Conservation (phyloP, 2,888 invertebrate genomes). For the Cistogaster globosa region DNA sequence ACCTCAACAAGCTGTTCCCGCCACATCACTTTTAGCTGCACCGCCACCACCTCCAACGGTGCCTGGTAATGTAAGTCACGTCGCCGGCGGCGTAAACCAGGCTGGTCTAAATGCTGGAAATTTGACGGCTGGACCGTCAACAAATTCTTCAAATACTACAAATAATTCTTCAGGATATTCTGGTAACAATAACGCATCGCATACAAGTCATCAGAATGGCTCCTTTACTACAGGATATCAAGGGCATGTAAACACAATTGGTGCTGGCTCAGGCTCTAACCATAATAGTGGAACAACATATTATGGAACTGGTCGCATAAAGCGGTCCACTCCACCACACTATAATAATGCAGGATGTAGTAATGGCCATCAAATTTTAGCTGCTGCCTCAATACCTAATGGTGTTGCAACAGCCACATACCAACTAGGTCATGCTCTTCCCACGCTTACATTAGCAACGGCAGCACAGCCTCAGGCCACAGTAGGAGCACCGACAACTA, state of each 20-base stretch:
- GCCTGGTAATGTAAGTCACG: slow-evolving; percentile 73
- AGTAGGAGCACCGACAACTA: slow-evolving; percentile 73
- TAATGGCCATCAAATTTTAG: slow-evolving; percentile 70
- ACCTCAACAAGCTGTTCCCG: slow-evolving; percentile 81
- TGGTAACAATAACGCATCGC: slow-evolving; percentile 52
- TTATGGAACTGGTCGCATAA: slow-evolving; percentile 76
- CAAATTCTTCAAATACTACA: slow-evolving; percentile 73
- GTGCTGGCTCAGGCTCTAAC: slow-evolving; percentile 65
- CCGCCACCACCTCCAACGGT: slow-evolving; percentile 72
- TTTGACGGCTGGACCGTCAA: slow-evolving; percentile 78
- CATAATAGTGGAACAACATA: slow-evolving; percentile 74
- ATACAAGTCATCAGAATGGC: slow-evolving; percentile 54
- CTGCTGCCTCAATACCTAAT: slow-evolving; percentile 70
- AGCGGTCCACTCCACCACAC: slow-evolving; percentile 79
- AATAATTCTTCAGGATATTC: slow-evolving; percentile 53
- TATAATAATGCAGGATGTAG: slow-evolving; percentile 70
- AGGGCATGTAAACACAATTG: slow-evolving; percentile 67
- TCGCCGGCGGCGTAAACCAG: slow-evolving; percentile 75
- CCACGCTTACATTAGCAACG: slow-evolving; percentile 78
- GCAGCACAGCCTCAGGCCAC: slow-evolving; percentile 74
- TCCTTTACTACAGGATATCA: slow-evolving; percentile 54
- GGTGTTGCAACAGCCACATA: slow-evolving; percentile 78
- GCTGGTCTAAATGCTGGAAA: slow-evolving; percentile 71
- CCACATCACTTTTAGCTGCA: slow-evolving; percentile 77
- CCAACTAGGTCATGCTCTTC: slow-evolving; percentile 78